A percentile compares a stretch with the other conserved stretches of the same genome.
These are phyloP conservation scores for Amazona ochrocephala DNA, from an alignment of 2,797 vertebrate species.

Conservation along the genomic window DNA sequence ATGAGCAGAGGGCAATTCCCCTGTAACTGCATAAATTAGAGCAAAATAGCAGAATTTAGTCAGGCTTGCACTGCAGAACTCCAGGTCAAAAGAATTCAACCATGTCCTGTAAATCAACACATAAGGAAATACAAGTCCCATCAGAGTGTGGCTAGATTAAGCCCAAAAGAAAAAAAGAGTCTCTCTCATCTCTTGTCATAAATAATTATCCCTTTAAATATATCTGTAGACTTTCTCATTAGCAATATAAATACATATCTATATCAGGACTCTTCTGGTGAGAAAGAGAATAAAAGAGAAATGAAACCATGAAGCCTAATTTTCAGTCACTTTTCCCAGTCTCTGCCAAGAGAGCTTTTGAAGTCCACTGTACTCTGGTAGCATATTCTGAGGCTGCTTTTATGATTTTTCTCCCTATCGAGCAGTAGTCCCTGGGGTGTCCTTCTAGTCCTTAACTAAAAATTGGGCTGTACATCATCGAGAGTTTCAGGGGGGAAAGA, in stretches of 20 bases:
- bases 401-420: not conserved
- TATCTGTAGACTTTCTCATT: not conserved
- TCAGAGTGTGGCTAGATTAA: not conserved
- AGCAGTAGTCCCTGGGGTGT: not conserved
- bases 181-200: not conserved
- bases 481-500: not conserved
- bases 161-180: not conserved
- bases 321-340: not conserved
- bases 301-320: not conserved
- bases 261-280: not conserved
- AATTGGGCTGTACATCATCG: not conserved
- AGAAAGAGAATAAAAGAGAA: not conserved
- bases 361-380: not conserved
- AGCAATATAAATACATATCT: not conserved
- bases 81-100: not conserved
- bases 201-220: conserved; percentile 19
- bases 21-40: not conserved
- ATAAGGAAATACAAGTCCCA: not conserved
- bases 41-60: not conserved
- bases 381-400: not conserved
- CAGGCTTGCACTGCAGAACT: not conserved
- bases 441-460: not conserved
- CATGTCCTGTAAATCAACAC: not conserved
- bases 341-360: not conserved
- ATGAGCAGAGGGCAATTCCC: not conserved